Evolutionary conservation across 2,113 vertebrate species (phyloP).

Genomic region (Malaclemys terrapin): DNA sequence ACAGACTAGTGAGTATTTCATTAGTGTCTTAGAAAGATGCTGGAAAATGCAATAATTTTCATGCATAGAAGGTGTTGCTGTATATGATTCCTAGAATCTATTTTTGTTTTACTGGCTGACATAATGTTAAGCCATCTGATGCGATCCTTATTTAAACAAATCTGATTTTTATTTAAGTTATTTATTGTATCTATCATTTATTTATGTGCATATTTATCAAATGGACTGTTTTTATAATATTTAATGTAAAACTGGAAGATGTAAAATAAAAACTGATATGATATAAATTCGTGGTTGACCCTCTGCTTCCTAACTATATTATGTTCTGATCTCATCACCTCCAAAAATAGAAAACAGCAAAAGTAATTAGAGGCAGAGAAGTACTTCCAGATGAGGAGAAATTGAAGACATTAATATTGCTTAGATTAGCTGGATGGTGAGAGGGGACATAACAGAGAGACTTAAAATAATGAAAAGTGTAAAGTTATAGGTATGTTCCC

Average conservation of each 20-base stretch:
- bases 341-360: background rate
- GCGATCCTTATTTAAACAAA: background rate
- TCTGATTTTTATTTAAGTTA: background rate
- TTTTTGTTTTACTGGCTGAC: background rate
- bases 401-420: background rate
- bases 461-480: background rate
- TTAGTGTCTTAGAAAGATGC: background rate
- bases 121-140: background rate
- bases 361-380: background rate
- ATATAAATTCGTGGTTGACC: background rate
- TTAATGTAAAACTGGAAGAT: background rate
- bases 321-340: background rate
- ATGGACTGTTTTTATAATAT: background rate
- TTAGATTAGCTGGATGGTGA: background rate
- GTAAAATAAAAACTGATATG: background rate
- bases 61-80: background rate
- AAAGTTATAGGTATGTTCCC: background rate
- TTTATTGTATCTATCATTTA: background rate
- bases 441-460: background rate
- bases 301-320: background rate
- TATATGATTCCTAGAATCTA: background rate
- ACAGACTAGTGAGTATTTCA: background rate
- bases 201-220: background rate
- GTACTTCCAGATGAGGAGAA: background rate
- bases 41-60: background rate